Evolutionary conservation across 2,797 vertebrate species (phyloP).

Genomic region (Clarias fuscus): DNA sequence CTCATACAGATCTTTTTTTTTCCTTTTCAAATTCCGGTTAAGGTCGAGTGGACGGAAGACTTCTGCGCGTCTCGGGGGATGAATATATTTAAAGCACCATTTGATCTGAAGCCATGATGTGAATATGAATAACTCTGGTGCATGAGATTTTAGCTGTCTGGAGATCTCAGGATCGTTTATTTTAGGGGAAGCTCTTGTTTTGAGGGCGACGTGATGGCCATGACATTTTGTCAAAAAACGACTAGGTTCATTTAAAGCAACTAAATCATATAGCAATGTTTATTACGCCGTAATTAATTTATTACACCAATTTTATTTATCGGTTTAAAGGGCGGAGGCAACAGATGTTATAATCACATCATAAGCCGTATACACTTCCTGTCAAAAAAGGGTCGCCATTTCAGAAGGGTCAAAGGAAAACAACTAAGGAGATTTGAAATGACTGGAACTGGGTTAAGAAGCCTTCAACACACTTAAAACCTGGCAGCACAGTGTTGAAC

Average conservation of each 20-base stretch:
- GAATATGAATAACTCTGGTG: background rate
- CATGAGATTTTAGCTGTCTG: background rate
- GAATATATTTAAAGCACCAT: slow-evolving; percentile 12
- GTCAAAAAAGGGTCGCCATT: too few relatives aligned
- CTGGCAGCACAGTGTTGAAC: too few relatives aligned
- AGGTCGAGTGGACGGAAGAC: background rate
- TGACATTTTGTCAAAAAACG: background rate
- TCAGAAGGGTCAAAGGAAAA: background rate
- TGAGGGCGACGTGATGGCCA: background rate
- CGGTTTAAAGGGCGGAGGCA: background rate
- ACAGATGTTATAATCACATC: background rate
- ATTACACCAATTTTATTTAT: too few relatives aligned
- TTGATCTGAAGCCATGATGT: slow-evolving; percentile 8
- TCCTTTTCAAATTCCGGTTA: background rate
- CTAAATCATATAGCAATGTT: background rate
- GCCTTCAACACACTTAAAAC: too few relatives aligned
- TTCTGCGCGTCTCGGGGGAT: background rate
- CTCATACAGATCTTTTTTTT: background rate
- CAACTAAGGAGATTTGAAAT: too few relatives aligned
- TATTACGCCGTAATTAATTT: background rate
- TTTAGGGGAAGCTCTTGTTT: background rate
- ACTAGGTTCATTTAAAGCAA: background rate
- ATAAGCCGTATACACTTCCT: background rate
- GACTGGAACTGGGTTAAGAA: too few relatives aligned
- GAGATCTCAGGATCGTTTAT: background rate